Conservation (phyloP, 1,140 invertebrate species). For the Lepidurus couesii region DNA sequence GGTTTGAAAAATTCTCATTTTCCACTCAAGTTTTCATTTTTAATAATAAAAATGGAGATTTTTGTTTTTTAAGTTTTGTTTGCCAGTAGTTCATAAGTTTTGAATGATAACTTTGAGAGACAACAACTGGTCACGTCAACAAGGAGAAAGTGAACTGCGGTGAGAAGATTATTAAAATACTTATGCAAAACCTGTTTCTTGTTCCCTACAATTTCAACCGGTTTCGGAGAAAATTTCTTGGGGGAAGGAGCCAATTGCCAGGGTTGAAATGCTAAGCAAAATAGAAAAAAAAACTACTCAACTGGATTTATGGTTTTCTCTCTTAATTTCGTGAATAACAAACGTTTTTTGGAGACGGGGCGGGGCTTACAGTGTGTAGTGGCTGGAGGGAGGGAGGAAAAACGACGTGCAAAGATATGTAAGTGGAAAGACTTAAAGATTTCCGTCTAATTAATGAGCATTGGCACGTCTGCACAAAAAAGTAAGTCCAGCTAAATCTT, state of each 20-base stretch:
- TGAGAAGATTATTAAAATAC: slow-evolving; percentile 22
- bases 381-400: neutral
- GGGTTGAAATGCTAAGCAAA: neutral
- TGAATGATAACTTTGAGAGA: neutral
- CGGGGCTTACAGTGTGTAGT: too few species aligned
- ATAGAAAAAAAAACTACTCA: neutral
- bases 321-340: neutral
- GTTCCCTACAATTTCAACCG: neutral
- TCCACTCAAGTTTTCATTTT: neutral
- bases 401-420: slow-evolving; percentile 15
- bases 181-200: neutral
- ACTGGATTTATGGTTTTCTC: neutral
- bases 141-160: neutral
- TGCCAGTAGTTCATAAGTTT: neutral
- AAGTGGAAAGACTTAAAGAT: slow-evolving; percentile 15
- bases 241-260: neutral
- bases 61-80: neutral
- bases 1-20: neutral
- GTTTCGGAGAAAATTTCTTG: neutral
- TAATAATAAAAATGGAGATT: neutral
- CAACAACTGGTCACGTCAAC: slow-evolving; percentile 18
- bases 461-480: neutral
- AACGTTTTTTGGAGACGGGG: too few species aligned
- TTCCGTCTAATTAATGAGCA: neutral
- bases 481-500: neutral